Evolutionary conservation across 2,888 invertebrate genomes (phyloP), one percentile per base, ranked within the genome.

Genomic region (Melinaea marsaeus): DNA sequence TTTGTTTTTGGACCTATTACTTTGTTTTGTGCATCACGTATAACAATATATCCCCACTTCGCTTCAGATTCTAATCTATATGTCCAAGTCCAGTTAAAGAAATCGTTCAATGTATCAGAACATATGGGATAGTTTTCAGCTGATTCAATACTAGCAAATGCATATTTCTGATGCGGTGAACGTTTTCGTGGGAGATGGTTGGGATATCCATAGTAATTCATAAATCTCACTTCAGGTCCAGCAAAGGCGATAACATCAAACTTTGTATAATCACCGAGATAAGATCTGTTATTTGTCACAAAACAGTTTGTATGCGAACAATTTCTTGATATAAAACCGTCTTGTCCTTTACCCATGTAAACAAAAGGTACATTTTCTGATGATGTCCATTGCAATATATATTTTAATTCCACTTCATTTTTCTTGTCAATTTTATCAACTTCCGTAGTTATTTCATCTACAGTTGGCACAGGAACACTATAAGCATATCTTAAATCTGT

Each of bases 61-160:
- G 82, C 69, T 62, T 87, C 86, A 0, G 87, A 86, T 57, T 81
- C 78, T 9, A 85, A 64, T 71, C 70, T 79, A 51, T 81, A 88
- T 0, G 88, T 86, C 86, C 85, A 88, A 2, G 88, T 87, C 88
- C 86, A 88, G 51, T 88, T 88, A 63, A 88, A 88, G 60, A 73
- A 86, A 13, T 73, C 73, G 37, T 88, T 74, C 9, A 78, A 78
- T 22, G 66, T 64, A 2, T 75, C 60, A 0, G 73, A 65, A 64
- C 87, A 86, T 0, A 80, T 55, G 0, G 84, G 83, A 66, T 84
- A 86, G 51, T 84, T 74, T 2, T 75, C 74, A 22, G 85, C 71
- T 2, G 88, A 85, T 70, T 88, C 88, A 57, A 80, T 82, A 11
- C 74, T 80, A 0, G 79, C 81, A 64, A 86, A 86, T 0, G 78